Evolutionary conservation across 1,140 invertebrate species (phyloP).

Genomic region (Medauroidea extradentata): DNA sequence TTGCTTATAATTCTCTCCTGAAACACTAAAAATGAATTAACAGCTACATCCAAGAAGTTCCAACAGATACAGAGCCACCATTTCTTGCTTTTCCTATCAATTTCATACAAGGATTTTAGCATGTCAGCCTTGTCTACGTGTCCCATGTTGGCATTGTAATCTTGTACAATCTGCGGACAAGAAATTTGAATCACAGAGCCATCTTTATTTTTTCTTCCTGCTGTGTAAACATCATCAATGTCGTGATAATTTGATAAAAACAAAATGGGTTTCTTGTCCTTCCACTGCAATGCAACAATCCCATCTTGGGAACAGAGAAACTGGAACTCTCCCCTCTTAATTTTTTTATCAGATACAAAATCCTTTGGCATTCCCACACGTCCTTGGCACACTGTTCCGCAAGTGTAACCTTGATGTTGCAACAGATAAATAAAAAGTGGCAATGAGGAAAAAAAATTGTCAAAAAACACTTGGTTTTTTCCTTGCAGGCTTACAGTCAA

Average conservation of each 20-base stretch:
- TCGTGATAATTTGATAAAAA: conserved; percentile 41
- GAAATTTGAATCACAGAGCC: neutral
- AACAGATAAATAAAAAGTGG: neutral
- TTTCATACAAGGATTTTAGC: conserved; percentile 10
- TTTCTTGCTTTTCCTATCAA: conserved; percentile 8
- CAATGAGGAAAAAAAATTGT: conserved; percentile 25
- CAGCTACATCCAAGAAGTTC: conserved; percentile 8
- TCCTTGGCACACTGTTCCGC: neutral
- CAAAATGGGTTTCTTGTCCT: conserved; percentile 38
- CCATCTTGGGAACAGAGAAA: conserved; percentile 31
- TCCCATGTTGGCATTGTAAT: conserved; percentile 33
- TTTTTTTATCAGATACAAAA: neutral
- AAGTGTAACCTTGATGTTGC: neutral
- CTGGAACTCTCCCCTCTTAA: neutral
- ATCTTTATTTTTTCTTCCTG: neutral
- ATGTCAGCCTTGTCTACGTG: conserved; percentile 13
- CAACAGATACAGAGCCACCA: conserved; percentile 13
- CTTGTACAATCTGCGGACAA: conserved; percentile 14
- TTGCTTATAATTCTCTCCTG: neutral
- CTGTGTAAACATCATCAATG: neutral
- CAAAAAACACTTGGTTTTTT: conserved; percentile 34
- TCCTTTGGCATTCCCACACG: neutral
- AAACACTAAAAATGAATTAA: conserved; percentile 8
- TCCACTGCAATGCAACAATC: conserved; percentile 39
- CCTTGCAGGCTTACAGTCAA: conserved; percentile 27